Conservation (phyloP, 2,888 invertebrate species). For the Drosophila neotestacea region DNA sequence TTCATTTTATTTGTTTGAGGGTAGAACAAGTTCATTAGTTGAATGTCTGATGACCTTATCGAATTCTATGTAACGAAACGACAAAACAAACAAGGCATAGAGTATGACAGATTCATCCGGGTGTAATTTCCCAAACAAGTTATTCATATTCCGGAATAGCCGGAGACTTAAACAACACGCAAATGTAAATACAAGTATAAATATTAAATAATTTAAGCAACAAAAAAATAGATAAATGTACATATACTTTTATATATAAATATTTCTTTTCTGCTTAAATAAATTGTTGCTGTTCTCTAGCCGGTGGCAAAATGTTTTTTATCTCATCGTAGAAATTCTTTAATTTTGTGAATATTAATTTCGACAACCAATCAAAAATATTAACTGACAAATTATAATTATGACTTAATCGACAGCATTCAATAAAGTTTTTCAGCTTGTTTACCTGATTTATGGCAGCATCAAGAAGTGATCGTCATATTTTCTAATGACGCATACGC, state of each 20-base stretch:
- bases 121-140: constrained; percentile 79
- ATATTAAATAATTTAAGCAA: constrained; percentile 63
- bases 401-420: constrained; percentile 68
- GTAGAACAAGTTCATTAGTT: constrained; percentile 68
- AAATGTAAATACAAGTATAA: constrained; percentile 65
- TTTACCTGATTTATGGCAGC: constrained; percentile 32
- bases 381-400: constrained; percentile 70
- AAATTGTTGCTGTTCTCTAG: constrained; percentile 19
- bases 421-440: constrained; percentile 25
- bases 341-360: constrained; percentile 56
- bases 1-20: constrained; percentile 41
- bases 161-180: constrained; percentile 56
- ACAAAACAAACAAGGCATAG: constrained; percentile 28
- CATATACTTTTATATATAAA: constrained; percentile 16
- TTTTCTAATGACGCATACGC: constrained; percentile 68
- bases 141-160: constrained; percentile 60
- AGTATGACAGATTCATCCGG: constrained; percentile 64
- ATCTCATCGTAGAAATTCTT: constrained; percentile 45
- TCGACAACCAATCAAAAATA: constrained; percentile 62
- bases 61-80: constrained; percentile 43
- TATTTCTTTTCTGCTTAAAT: constrained; percentile 21
- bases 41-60: constrained; percentile 57
- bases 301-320: constrained; percentile 52
- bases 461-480: constrained; percentile 45
- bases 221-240: constrained; percentile 26